A percentile compares a stretch with the other conserved stretches of the same genome.
These are phyloP conservation scores for Papilio demoleus DNA, from an alignment of 2,888 invertebrate genomes.

Conservation along the genomic window DNA sequence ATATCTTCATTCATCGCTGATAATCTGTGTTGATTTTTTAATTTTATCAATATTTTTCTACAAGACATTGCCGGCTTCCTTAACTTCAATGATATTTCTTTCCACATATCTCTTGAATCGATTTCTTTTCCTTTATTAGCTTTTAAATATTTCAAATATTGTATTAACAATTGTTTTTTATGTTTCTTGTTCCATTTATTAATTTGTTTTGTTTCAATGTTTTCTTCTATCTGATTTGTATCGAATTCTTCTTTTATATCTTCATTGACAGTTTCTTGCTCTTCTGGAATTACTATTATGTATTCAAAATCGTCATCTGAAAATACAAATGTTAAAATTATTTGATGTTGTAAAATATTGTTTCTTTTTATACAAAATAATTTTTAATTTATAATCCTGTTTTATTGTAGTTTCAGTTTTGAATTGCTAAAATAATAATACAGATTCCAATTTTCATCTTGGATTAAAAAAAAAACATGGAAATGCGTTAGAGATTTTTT, in stretches of 20 bases:
- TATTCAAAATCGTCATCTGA: conserved; percentile 77
- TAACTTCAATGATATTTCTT: conserved; percentile 61
- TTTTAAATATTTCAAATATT: conserved; percentile 68
- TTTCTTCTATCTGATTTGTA: not conserved
- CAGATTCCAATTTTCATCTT: no score
- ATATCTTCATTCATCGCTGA: conserved; percentile 48
- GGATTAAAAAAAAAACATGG: no score
- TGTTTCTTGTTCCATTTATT: conserved; percentile 65
- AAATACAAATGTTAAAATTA: conserved; percentile 44
- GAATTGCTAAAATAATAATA: no score
- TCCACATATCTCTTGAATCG: conserved; percentile 66
- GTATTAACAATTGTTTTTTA: conserved; percentile 63
- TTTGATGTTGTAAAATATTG: no score
- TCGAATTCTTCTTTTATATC: conserved; percentile 45
- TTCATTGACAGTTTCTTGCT: conserved; percentile 51
- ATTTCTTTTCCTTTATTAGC: conserved; percentile 61
- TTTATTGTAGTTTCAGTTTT: no score
- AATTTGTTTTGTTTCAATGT: conserved; percentile 38
- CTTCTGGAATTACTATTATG: conserved; percentile 76
- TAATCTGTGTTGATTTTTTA: conserved; percentile 60
- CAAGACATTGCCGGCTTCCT: conserved; percentile 60
- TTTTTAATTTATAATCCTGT: no score
- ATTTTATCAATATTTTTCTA: conserved; percentile 64
- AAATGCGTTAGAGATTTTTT: no score
- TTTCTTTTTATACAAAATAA: no score